Conservation (phyloP, 2,113 vertebrate species). For the Epinephelus cyanopodus region DNA sequence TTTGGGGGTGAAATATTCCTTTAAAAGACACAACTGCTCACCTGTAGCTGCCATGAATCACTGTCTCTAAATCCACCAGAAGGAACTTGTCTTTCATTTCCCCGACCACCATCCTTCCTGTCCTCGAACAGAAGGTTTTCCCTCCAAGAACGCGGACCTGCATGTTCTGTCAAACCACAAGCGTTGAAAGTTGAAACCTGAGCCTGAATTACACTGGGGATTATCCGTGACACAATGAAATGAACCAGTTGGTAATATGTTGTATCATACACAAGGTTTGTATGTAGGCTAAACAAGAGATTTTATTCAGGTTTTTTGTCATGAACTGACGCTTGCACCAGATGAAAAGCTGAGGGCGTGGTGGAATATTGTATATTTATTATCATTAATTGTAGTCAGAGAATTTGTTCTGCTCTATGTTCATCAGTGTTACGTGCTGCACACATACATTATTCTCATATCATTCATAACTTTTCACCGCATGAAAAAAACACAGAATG, state of each 20-base stretch:
- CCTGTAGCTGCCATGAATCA: conserved; percentile 92
- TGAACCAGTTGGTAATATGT: rapidly evolving
- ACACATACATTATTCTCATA: not conserved
- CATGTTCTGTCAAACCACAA: conserved; percentile 84
- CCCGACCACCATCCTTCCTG: conserved; percentile 85
- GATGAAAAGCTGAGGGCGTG: not conserved
- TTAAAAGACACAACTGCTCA: conserved; percentile 42
- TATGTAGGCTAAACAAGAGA: not conserved
- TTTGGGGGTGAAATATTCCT: too few relatives aligned
- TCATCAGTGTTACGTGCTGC: not conserved
- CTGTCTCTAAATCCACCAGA: conserved; percentile 87
- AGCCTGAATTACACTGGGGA: not conserved
- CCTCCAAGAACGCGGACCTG: conserved; percentile 84
- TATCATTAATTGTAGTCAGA: not conserved
- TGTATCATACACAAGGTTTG: not conserved
- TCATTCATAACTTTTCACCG: not conserved
- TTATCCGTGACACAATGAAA: not conserved
- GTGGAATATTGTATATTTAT: not conserved
- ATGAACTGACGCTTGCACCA: too few relatives aligned
- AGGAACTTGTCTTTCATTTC: conserved; percentile 89
- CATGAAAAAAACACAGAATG: conserved; percentile 14
- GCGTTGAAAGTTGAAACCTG: not conserved
- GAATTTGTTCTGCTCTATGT: not conserved
- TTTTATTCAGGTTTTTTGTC: too few relatives aligned
- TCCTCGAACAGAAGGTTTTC: conserved; percentile 86